These are phyloP conservation scores for Diarsia rubi DNA, from an alignment of 2,888 invertebrate genomes.

Conservation along the genomic window DNA sequence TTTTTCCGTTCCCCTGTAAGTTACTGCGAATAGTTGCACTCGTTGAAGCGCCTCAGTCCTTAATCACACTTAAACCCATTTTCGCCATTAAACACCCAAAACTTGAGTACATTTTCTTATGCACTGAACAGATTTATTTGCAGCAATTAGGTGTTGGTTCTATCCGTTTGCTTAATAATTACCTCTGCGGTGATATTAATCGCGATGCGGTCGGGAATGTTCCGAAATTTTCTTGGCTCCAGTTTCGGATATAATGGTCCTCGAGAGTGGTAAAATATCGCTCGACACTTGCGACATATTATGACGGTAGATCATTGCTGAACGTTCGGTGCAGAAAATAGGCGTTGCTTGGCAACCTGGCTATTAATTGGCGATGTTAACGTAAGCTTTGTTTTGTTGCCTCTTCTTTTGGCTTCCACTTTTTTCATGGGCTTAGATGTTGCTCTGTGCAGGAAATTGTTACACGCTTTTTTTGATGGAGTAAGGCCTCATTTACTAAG, in stretches of 20 bases:
- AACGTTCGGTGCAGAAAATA: conserved; percentile 53
- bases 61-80: conserved; percentile 56
- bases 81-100: conserved; percentile 48
- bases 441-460: too few relatives aligned
- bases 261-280: conserved; percentile 66
- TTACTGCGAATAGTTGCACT: conserved; percentile 48
- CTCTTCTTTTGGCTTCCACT: conserved; percentile 3
- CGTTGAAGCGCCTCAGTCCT: conserved; percentile 21
- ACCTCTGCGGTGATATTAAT: conserved; percentile 67
- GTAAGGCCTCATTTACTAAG: too few relatives aligned
- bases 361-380: conserved; percentile 49
- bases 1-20: conserved; percentile 61
- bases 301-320: conserved; percentile 62
- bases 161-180: conserved; percentile 70
- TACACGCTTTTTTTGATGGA: neutral
- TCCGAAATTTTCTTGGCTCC: conserved; percentile 69
- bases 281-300: conserved; percentile 65
- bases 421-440: neutral
- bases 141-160: conserved; percentile 68
- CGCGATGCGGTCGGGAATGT: conserved; percentile 49
- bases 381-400: conserved; percentile 27
- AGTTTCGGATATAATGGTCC: conserved; percentile 67
- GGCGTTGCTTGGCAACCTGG: conserved; percentile 59
- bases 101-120: conserved; percentile 61
- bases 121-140: conserved; percentile 68